Evolutionary conservation across 2,797 vertebrate species (phyloP).

Genomic region (Zenarchopterus dispar): DNA sequence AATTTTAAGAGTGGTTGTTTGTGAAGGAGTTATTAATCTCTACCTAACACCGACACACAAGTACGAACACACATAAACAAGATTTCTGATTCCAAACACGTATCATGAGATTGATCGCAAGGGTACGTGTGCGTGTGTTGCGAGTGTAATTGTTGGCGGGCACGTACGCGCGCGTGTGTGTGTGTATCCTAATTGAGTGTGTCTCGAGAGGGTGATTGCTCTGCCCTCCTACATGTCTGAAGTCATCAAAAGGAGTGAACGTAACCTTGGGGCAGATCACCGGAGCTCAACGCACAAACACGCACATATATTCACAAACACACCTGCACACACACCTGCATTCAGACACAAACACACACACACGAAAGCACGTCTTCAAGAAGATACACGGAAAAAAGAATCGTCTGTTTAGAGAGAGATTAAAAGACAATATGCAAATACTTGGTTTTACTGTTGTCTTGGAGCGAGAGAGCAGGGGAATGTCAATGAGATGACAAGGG

Average conservation of each 20-base stretch:
- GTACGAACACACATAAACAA: conserved; percentile 24
- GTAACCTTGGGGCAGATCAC: conserved; percentile 70
- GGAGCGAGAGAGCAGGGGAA: conserved; percentile 51
- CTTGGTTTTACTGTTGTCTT: conserved; percentile 41
- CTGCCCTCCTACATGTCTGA: conserved; percentile 69
- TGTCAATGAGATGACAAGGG: conserved; percentile 65
- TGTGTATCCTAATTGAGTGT: conserved; percentile 56
- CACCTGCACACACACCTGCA: conserved; percentile 6
- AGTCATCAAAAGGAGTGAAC: conserved; percentile 72
- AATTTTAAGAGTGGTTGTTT: no score
- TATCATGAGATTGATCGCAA: conserved; percentile 56
- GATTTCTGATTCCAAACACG: conserved; percentile 65
- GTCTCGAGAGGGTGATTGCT: conserved; percentile 67
- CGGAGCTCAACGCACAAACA: conserved; percentile 17
- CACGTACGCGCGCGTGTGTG: neutral
- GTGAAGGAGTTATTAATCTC: no score
- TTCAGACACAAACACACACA: conserved; percentile 11
- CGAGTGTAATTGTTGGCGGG: no score
- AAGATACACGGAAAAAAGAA: neutral
- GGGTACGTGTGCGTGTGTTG: conserved; percentile 9
- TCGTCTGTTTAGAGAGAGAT: conserved; percentile 13
- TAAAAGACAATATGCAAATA: conserved; percentile 57
- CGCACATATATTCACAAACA: conserved; percentile 10
- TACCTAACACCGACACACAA: conserved; percentile 9
- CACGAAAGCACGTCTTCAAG: conserved; percentile 4